A percentile compares a stretch with the other conserved stretches of the same genome.
These are phyloP conservation scores for Bufo gargarizans DNA, from an alignment of 2,113 vertebrate species.

Conservation along the genomic window DNA sequence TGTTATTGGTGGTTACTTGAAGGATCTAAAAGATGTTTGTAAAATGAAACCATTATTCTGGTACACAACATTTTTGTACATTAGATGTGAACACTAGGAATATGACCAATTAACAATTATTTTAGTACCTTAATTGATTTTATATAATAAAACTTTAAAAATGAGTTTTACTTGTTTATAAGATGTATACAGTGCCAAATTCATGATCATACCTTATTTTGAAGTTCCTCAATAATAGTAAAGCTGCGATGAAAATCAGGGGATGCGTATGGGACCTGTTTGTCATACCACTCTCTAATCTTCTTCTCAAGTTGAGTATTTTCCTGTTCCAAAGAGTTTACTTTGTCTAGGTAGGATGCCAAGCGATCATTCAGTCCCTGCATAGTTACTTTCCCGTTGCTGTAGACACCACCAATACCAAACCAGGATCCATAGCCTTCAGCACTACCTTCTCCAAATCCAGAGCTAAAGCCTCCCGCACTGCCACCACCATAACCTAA, in stretches of 20 bases:
- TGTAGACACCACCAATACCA: constrained; percentile 27
- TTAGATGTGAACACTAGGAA: background rate
- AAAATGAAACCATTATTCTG: background rate
- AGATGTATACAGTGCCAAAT: background rate
- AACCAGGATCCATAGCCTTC: constrained; percentile 24
- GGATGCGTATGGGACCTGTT: constrained; percentile 41
- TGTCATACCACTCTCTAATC: constrained; percentile 67
- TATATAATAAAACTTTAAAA: background rate
- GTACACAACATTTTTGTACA: background rate
- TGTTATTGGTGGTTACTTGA: constrained; percentile 69
- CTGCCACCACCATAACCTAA: constrained; percentile 17
- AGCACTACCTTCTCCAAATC: background rate
- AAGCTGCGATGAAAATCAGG: constrained; percentile 66
- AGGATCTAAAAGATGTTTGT: constrained; percentile 64
- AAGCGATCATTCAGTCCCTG: constrained; percentile 78
- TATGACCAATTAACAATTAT: background rate
- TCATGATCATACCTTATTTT: constrained; percentile 67
- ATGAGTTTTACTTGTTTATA: background rate
- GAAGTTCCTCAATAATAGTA: constrained; percentile 70
- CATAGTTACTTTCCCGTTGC: constrained; percentile 74
- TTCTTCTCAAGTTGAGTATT: constrained; percentile 72
- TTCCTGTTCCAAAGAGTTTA: constrained; percentile 64
- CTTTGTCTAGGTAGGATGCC: constrained; percentile 72
- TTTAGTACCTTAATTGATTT: background rate
- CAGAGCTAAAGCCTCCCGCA: constrained; percentile 1